A percentile compares a stretch with the other conserved stretches of the same genome.
Evolutionary conservation across 2,113 vertebrate species (phyloP).

Genomic region (Gallinago media): DNA sequence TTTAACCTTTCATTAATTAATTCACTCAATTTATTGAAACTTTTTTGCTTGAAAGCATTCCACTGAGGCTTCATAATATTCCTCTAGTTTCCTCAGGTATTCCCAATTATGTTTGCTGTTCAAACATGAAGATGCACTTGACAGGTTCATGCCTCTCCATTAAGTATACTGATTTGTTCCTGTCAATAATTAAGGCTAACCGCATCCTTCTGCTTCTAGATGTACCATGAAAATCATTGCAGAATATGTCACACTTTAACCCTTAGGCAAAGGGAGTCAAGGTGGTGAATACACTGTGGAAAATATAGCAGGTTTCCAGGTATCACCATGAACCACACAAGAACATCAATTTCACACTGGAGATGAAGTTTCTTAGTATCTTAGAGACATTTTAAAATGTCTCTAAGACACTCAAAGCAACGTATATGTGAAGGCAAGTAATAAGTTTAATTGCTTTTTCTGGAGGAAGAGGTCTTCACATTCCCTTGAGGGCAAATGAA

Average conservation of each 20-base stretch:
- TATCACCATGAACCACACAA: not conserved
- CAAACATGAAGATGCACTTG: not conserved
- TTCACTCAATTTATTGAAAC: not conserved
- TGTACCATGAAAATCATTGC: not conserved
- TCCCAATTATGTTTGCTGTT: not conserved
- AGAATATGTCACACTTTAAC: not conserved
- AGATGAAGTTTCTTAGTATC: not conserved
- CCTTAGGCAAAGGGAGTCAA: not conserved
- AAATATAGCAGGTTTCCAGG: not conserved
- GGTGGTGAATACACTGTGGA: not conserved
- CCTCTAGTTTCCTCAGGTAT: not conserved
- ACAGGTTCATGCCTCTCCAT: not conserved
- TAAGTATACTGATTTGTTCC: not conserved
- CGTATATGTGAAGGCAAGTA: not conserved
- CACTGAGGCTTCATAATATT: not conserved
- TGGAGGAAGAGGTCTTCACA: not conserved
- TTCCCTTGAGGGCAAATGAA: not conserved
- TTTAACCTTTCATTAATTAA: conserved; percentile 12
- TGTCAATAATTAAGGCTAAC: not conserved
- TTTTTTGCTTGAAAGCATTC: not conserved
- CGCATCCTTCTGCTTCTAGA: not conserved
- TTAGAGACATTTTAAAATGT: not conserved
- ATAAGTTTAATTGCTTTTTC: not conserved
- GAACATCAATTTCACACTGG: not conserved
- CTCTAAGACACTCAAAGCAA: not conserved